Conservation (phyloP, 2,797 vertebrate species). For the Protonibea diacanthus region DNA sequence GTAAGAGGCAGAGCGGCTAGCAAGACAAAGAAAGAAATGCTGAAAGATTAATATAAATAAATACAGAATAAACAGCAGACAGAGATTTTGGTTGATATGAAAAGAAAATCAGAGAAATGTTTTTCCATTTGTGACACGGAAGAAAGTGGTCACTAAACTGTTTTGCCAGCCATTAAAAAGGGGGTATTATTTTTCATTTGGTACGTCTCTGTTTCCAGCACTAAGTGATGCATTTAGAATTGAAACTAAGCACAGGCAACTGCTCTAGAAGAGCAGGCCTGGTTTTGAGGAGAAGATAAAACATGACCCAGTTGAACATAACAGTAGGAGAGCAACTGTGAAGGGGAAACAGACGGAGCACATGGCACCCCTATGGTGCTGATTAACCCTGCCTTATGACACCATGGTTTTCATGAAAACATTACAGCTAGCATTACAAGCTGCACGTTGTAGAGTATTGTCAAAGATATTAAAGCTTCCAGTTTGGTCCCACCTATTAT, state of each 20-base stretch:
- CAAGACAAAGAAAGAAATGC: conserved; percentile 32
- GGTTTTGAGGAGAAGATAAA: conserved; percentile 41
- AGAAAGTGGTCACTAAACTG: conserved; percentile 15
- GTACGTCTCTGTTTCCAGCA: conserved; percentile 14
- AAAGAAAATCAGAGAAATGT: conserved; percentile 19
- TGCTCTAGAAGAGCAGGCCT: not conserved
- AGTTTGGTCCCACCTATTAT: conserved; percentile 30
- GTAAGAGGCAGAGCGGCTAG: conserved; percentile 34
- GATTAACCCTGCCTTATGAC: conserved; percentile 62
- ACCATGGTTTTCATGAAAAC: conserved; percentile 53
- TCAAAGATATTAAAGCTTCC: conserved; percentile 40
- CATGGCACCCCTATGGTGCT: conserved; percentile 59
- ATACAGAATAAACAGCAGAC: conserved; percentile 53
- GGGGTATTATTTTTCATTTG: conserved; percentile 23
- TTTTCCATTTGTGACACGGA: conserved; percentile 27
- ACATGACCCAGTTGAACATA: conserved; percentile 34
- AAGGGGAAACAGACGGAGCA: conserved; percentile 57
- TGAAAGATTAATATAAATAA: conserved; percentile 54
- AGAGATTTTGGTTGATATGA: conserved; percentile 29
- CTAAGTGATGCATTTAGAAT: conserved; percentile 21
- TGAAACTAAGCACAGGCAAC: conserved; percentile 8
- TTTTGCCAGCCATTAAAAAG: not conserved
- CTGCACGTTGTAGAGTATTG: conserved; percentile 20
- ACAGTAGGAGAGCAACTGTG: conserved; percentile 33
- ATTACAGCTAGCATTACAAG: conserved; percentile 18